Percentiles rank a stretch among this genome's conserved stretches.
These are phyloP conservation scores for Falco columbarius DNA, from an alignment of 2,797 vertebrate species.

Conservation along the genomic window DNA sequence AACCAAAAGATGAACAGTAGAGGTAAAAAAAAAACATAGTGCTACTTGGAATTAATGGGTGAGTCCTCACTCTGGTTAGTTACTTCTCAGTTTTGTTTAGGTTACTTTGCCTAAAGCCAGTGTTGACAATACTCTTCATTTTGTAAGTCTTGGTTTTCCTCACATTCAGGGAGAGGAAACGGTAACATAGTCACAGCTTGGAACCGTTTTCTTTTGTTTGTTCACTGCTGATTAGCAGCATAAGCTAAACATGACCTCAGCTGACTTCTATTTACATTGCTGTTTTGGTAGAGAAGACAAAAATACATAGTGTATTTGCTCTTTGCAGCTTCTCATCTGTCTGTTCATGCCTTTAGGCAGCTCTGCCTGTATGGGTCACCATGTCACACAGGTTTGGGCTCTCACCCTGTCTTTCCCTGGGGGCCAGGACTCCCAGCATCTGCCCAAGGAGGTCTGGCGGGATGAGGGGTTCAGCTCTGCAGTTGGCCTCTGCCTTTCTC, in stretches of 20 bases:
- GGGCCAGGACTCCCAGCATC: neutral
- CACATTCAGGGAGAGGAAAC: neutral
- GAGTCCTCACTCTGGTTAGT: neutral
- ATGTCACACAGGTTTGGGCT: neutral
- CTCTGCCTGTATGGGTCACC: neutral
- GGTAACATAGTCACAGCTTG: neutral
- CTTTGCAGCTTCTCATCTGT: neutral
- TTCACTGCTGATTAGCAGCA: constrained; percentile 3
- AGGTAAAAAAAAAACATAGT: neutral
- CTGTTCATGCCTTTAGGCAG: neutral
- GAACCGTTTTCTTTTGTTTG: constrained; percentile 12
- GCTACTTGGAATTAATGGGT: neutral
- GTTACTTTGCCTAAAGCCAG: neutral
- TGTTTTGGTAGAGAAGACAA: neutral
- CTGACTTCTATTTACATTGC: neutral
- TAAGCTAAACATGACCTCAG: neutral
- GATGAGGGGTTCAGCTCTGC: neutral
- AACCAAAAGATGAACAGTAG: neutral
- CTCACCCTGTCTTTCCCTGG: neutral
- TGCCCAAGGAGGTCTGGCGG: accelerated
- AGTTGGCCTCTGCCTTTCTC: neutral
- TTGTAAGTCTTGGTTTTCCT: neutral
- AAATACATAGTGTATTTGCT: neutral
- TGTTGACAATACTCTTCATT: neutral
- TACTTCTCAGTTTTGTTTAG: neutral